phyloP scores from a whole-genome alignment of 2,797 vertebrate genomes.

The Lophura swinhoii region DNA sequence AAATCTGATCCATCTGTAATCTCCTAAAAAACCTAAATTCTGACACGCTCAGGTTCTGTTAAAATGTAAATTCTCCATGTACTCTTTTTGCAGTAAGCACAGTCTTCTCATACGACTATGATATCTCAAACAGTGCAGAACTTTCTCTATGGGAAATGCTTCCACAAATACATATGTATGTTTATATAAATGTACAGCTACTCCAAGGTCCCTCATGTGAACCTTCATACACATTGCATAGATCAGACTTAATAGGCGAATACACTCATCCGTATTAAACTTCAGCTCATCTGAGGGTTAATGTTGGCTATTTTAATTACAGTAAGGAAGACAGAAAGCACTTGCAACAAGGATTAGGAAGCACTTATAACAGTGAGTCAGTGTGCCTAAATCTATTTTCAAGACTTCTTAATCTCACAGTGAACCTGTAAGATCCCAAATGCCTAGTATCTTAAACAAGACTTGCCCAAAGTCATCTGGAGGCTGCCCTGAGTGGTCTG shows the following conservation, averaged over 20 bases:
- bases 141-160: not conserved
- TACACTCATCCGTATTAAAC: not conserved
- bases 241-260: not conserved
- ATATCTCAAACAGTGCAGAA: not conserved
- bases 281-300: not conserved
- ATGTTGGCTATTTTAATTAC: not conserved
- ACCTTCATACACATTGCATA: not conserved
- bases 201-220: not conserved
- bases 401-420: not conserved
- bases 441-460: not conserved
- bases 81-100: not conserved
- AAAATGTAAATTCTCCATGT: conserved; percentile 44
- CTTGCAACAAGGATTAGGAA: not conserved
- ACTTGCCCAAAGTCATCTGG: not conserved
- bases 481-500: not conserved
- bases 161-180: not conserved
- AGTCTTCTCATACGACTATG: not conserved
- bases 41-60: not conserved
- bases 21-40: conserved; percentile 14
- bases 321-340: not conserved
- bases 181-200: not conserved
- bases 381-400: not conserved
- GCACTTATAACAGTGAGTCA: not conserved
- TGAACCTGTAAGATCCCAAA: not conserved
- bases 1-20: conserved; percentile 60